Percentiles rank a stretch among this genome's conserved stretches.
phyloP scores from a whole-genome alignment of 1,140 invertebrate species.

The Bacillus rossius region DNA sequence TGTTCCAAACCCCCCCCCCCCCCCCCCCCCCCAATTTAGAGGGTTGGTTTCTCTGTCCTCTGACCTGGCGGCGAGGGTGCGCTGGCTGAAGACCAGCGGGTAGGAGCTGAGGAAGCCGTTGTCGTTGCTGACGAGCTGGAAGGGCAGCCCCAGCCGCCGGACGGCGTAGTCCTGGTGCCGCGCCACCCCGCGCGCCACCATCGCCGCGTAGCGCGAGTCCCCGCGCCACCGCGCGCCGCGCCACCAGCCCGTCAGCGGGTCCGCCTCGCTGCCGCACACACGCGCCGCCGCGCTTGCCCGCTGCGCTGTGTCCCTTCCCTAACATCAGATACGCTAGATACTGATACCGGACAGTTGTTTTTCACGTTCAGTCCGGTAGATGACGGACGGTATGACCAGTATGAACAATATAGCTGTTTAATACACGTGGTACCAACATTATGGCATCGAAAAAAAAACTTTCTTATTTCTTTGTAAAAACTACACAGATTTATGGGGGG shows the following conservation, averaged over 20 bases:
- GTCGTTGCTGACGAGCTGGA: conserved; percentile 44
- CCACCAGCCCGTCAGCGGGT: conserved; percentile 45
- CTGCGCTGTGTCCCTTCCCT: no score
- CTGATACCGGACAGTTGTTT: no score
- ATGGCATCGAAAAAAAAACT: not conserved
- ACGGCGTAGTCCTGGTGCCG: conserved; percentile 36
- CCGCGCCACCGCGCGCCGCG: conserved; percentile 38
- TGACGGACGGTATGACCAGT: no score
- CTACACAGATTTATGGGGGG: no score
- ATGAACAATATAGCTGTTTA: no score
- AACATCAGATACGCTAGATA: no score
- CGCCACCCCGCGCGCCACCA: conserved; percentile 39
- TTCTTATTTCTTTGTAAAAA: no score
- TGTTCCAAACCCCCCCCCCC: no score
- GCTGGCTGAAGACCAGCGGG: conserved; percentile 44
- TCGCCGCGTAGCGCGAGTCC: conserved; percentile 43
- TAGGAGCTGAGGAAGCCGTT: conserved; percentile 47
- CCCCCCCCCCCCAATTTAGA: no score
- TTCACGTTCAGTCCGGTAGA: no score
- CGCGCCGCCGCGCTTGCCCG: not conserved
- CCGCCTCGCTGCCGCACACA: conserved; percentile 40
- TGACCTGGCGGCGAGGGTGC: conserved; percentile 41
- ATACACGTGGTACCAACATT: no score
- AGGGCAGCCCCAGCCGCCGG: conserved; percentile 23
- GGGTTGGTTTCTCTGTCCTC: no score